Evolutionary conservation across 2,888 invertebrate genomes (phyloP).

Genomic region (Minunthozetes semirufus): DNA sequence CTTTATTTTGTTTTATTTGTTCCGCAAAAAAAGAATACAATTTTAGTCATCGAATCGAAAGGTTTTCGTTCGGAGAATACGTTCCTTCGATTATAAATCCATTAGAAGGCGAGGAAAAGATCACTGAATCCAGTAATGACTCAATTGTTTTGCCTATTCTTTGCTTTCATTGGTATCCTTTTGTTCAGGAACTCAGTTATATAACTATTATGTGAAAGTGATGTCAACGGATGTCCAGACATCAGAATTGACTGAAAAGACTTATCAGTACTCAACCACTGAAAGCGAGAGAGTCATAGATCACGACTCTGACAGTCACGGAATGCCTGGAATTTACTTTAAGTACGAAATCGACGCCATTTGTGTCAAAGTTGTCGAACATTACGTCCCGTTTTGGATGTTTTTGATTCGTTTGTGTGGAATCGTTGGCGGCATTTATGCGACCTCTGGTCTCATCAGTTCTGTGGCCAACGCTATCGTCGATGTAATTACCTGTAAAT

Average conservation of each 20-base stretch:
- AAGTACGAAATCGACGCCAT: constrained; percentile 90
- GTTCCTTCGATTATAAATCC: constrained; percentile 85
- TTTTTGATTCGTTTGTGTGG: constrained; percentile 83
- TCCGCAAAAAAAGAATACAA: constrained; percentile 62
- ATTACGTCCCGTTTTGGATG: constrained; percentile 60
- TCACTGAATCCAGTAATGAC: constrained; percentile 58
- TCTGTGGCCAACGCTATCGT: constrained; percentile 19
- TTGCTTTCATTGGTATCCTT: neutral
- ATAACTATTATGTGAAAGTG: constrained; percentile 89
- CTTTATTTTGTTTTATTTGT: neutral
- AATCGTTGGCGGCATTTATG: constrained; percentile 83
- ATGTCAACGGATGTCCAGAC: constrained; percentile 82
- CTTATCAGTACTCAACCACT: constrained; percentile 91
- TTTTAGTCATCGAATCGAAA: constrained; percentile 90
- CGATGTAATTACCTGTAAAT: constrained; percentile 33
- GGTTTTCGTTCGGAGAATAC: constrained; percentile 86
- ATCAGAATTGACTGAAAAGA: constrained; percentile 46
- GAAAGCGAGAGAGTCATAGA: constrained; percentile 72
- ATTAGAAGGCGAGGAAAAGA: constrained; percentile 85
- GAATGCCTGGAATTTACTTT: constrained; percentile 86
- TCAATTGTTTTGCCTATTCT: neutral
- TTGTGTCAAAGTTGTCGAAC: constrained; percentile 69
- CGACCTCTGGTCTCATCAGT: constrained; percentile 60
- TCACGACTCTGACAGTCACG: constrained; percentile 70
- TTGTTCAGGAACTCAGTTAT: constrained; percentile 63